Conservation (phyloP, 2,113 vertebrate species). For the Odontophorus gujanensis region DNA sequence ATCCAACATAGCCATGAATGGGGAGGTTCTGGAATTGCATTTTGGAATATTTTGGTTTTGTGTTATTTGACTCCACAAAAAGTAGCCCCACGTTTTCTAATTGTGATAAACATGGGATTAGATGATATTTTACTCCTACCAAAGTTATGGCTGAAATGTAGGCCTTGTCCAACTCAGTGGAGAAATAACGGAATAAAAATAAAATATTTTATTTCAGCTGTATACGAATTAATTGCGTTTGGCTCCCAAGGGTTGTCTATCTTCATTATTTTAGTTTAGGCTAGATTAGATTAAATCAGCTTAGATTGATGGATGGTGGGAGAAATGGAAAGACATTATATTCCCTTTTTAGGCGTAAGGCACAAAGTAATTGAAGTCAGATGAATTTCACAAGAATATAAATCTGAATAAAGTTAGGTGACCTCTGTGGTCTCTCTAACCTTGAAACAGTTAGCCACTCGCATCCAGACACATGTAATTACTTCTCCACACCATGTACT, state of each 20-base stretch:
- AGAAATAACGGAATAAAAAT: neutral
- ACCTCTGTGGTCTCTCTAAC: neutral
- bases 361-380: neutral
- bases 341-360: neutral
- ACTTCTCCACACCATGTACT: slow-evolving; percentile 5
- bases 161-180: fast-evolving
- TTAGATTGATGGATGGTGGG: slow-evolving; percentile 24
- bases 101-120: neutral
- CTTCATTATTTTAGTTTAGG: slow-evolving; percentile 32
- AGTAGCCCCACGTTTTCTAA: neutral
- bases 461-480: slow-evolving; percentile 13
- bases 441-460: neutral
- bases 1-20: neutral
- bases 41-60: neutral
- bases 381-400: slow-evolving; percentile 7
- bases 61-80: neutral
- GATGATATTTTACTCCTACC: neutral
- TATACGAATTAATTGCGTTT: slow-evolving; percentile 11
- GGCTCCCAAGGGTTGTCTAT: slow-evolving; percentile 9
- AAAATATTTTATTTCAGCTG: neutral
- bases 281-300: slow-evolving; percentile 33
- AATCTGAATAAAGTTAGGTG: neutral
- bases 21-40: neutral
- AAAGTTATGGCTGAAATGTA: neutral
- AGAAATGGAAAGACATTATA: slow-evolving; percentile 2